These are phyloP conservation scores for Metopolophium dirhodum DNA, from an alignment of 1,140 invertebrate species.

Conservation along the genomic window DNA sequence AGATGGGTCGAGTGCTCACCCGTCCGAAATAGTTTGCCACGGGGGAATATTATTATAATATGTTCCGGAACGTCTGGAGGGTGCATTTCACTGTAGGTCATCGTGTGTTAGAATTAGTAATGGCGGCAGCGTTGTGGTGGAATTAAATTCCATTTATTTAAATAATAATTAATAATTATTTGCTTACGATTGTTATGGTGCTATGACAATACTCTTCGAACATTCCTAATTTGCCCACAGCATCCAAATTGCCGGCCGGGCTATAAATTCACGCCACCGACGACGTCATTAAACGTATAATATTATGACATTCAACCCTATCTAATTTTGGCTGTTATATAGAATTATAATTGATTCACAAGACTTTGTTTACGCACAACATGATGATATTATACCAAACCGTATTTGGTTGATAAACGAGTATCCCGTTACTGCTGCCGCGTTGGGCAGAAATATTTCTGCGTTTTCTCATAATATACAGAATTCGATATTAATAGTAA, in stretches of 20 bases:
- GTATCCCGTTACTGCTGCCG: too few relatives aligned
- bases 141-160: neutral
- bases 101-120: neutral
- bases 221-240: constrained; percentile 10
- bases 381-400: neutral
- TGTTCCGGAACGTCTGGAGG: neutral
- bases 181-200: neutral
- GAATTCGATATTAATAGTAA: neutral
- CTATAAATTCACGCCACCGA: constrained; percentile 22
- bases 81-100: neutral
- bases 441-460: neutral
- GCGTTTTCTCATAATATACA: neutral
- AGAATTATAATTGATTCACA: neutral
- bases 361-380: neutral
- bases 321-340: neutral
- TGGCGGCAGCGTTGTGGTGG: neutral
- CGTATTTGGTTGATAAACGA: neutral
- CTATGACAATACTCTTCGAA: constrained; percentile 4
- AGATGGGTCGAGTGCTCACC: neutral
- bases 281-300: neutral
- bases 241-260: neutral
- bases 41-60: neutral
- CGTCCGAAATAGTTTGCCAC: neutral
- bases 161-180: constrained; percentile 30
- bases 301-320: neutral